Conservation (phyloP, 2,888 invertebrate species). For the Tetanocera ferruginea region DNA sequence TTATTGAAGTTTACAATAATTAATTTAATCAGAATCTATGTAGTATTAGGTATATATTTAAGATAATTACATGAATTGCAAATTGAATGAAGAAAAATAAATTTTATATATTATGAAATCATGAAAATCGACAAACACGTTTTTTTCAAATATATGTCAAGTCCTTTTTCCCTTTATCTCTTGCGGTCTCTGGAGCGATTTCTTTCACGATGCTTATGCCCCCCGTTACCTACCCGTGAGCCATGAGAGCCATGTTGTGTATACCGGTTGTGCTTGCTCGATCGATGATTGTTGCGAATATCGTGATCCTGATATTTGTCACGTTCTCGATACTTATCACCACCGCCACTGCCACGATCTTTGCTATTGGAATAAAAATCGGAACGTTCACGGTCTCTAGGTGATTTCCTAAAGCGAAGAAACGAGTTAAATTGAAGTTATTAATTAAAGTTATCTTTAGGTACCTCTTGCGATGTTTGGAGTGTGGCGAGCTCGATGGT, state of each 20-base stretch:
- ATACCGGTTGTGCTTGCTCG: slow-evolving; percentile 63
- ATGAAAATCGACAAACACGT: background rate
- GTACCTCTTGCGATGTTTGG: slow-evolving; percentile 68
- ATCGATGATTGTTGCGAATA: slow-evolving; percentile 46
- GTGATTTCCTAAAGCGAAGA: slow-evolving; percentile 51
- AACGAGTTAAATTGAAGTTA: background rate
- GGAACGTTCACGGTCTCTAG: slow-evolving; percentile 61
- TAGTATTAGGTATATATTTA: background rate
- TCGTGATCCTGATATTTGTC: slow-evolving; percentile 56
- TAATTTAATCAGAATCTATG: background rate
- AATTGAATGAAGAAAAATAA: background rate
- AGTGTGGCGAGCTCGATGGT: slow-evolving; percentile 67
- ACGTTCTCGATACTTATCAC: slow-evolving; percentile 61
- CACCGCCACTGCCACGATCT: slow-evolving; percentile 54
- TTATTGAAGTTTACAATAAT: background rate
- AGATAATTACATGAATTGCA: background rate
- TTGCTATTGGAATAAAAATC: slow-evolving; percentile 62
- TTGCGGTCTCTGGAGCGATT: slow-evolving; percentile 67
- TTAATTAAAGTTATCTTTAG: background rate
- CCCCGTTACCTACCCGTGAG: slow-evolving; percentile 52
- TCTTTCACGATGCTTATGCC: slow-evolving; percentile 62
- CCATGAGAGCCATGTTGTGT: slow-evolving; percentile 59
- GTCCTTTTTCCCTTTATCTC: slow-evolving; percentile 53
- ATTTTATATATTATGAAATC: background rate
- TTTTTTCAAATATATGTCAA: background rate